These are phyloP conservation scores for Coregonus ussuriensis DNA, from an alignment of 2,797 vertebrate species.

Conservation along the genomic window DNA sequence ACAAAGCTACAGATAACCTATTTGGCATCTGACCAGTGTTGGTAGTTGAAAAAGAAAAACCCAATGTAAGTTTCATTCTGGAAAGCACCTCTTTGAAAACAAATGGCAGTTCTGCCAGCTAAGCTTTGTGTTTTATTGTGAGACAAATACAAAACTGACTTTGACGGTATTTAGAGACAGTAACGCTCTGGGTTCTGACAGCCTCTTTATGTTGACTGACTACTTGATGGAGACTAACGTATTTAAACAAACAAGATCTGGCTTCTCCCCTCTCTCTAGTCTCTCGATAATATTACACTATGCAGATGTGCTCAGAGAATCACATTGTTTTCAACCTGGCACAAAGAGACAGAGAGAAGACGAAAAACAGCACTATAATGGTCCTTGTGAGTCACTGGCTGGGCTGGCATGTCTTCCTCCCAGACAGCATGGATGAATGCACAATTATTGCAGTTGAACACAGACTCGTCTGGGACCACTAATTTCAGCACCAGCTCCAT, in stretches of 20 bases:
- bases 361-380: conserved; percentile 37
- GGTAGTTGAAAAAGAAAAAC: conserved; percentile 50
- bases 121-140: conserved; percentile 51
- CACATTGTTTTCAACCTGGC: conserved; percentile 39
- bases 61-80: conserved; percentile 39
- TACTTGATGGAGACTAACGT: conserved; percentile 39
- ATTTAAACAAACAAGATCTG: conserved; percentile 44
- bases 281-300: conserved; percentile 50
- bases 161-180: conserved; percentile 25
- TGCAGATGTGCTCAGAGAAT: conserved; percentile 47
- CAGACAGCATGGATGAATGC: conserved; percentile 47
- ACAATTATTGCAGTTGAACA: conserved; percentile 52
- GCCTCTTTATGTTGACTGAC: conserved; percentile 31
- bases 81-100: conserved; percentile 40
- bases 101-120: conserved; percentile 36
- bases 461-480: conserved; percentile 48
- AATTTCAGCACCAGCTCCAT: conserved; percentile 39
- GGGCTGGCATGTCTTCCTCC: conserved; percentile 35
- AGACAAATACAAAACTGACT: conserved; percentile 48
- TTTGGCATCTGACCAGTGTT: conserved; percentile 70
- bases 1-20: conserved; percentile 55
- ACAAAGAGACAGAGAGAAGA: conserved; percentile 39
- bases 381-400: conserved; percentile 55
- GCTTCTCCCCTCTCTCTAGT: conserved; percentile 35
- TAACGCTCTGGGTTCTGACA: conserved; percentile 12